Conservation (phyloP, 2,888 invertebrate genomes). For the Thecophora atra region DNA sequence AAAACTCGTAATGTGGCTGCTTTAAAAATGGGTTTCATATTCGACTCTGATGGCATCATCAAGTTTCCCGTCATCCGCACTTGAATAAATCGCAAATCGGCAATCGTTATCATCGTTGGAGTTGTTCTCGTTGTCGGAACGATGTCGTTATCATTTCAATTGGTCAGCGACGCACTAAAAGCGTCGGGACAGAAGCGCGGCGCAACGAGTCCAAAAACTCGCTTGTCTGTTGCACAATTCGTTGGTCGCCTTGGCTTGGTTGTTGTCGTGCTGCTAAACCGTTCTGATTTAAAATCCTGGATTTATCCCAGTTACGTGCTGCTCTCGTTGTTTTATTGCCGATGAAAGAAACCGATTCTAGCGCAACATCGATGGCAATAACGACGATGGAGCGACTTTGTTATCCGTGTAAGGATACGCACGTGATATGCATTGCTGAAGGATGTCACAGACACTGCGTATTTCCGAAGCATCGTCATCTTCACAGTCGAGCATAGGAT, state of each 20-base stretch:
- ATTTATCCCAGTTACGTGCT: too few species aligned
- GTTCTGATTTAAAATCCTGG: too few species aligned
- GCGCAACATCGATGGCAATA: background rate
- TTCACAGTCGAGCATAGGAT: too few species aligned
- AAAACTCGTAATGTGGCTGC: too few species aligned
- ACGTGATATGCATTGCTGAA: slow-evolving; percentile 37
- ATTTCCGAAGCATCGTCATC: background rate
- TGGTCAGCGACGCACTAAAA: slow-evolving; percentile 22
- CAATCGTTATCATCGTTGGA: slow-evolving; percentile 4
- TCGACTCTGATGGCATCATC: slow-evolving; percentile 11
- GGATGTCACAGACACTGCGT: background rate
- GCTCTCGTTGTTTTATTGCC: too few species aligned
- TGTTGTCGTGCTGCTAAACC: too few species aligned
- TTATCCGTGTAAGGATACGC: slow-evolving; percentile 34
- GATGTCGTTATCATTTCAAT: slow-evolving; percentile 31
- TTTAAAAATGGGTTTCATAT: too few species aligned
- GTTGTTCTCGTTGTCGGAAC: slow-evolving; percentile 9
- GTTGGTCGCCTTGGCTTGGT: too few species aligned
- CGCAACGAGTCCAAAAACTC: too few species aligned
- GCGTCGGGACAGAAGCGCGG: background rate
- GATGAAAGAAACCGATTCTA: too few species aligned
- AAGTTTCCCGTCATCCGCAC: background rate
- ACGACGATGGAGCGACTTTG: slow-evolving; percentile 12
- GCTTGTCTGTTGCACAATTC: too few species aligned
- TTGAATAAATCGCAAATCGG: background rate